These are phyloP conservation scores for Drosophila parabipectinata DNA, from an alignment of 1,140 invertebrate species.

Conservation along the genomic window DNA sequence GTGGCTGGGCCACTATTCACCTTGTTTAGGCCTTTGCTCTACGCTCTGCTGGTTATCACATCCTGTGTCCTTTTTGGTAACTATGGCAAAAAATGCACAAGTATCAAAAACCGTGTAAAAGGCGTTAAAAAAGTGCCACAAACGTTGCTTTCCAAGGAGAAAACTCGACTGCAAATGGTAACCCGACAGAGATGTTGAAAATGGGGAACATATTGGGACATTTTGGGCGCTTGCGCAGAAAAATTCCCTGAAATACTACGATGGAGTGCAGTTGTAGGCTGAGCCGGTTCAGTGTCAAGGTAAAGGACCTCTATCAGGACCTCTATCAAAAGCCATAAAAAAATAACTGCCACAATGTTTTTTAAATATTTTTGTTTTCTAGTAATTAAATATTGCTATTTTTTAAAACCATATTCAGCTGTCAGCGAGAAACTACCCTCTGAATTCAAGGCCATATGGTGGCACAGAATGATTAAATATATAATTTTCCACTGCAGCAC, in stretches of 20 bases:
- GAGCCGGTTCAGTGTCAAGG: constrained; percentile 66
- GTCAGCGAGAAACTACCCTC: no score
- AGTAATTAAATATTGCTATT: no score
- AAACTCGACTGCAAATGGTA: constrained; percentile 48
- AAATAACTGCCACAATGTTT: no score
- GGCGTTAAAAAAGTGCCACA: constrained; percentile 11
- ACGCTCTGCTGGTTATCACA: constrained; percentile 45
- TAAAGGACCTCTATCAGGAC: constrained; percentile 33
- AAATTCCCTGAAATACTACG: constrained; percentile 18
- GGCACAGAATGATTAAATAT: constrained; percentile 59
- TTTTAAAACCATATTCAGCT: no score
- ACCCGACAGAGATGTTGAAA: neutral
- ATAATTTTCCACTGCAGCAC: constrained; percentile 32
- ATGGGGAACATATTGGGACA: constrained; percentile 27
- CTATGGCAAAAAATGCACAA: constrained; percentile 32
- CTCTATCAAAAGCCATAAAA: neutral
- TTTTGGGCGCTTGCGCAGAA: constrained; percentile 42
- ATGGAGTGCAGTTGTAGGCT: constrained; percentile 22
- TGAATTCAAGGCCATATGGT: neutral
- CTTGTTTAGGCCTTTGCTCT: constrained; percentile 36
- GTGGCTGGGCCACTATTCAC: constrained; percentile 28
- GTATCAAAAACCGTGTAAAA: constrained; percentile 9
- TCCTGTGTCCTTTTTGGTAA: constrained; percentile 35
- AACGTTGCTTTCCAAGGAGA: constrained; percentile 34
- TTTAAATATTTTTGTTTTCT: no score